phyloP scores from a whole-genome alignment of 2,113 vertebrate species.

The Pelecanus crispus region DNA sequence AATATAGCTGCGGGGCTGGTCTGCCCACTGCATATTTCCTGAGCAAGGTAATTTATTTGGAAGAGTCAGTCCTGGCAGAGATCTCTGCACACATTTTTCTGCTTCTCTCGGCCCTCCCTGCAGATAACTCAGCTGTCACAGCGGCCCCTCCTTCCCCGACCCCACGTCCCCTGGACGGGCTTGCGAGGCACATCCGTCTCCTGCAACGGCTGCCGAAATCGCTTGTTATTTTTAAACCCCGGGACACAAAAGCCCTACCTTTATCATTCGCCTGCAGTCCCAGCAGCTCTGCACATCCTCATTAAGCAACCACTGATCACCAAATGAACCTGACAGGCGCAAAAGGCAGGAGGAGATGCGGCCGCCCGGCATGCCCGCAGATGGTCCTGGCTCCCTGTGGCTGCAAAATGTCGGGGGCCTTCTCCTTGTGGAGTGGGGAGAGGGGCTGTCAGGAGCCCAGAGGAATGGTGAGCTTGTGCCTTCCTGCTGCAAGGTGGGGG shows the following conservation, averaged over 20 bases:
- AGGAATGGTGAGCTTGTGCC: not conserved
- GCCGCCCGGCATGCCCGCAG: not conserved
- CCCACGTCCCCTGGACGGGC: not conserved
- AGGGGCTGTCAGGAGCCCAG: not conserved
- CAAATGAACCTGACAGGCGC: not conserved
- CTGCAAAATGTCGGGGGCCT: not conserved
- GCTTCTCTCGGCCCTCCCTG: not conserved
- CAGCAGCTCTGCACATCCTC: not conserved
- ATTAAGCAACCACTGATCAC: not conserved
- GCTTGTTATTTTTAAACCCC: constrained; percentile 20
- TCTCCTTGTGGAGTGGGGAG: not conserved
- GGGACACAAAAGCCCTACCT: not conserved
- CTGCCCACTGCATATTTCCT: not conserved
- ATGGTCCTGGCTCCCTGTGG: not conserved
- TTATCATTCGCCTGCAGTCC: not conserved
- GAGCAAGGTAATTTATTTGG: not conserved
- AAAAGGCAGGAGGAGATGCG: not conserved
- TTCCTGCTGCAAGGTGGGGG: not conserved
- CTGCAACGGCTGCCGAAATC: not conserved
- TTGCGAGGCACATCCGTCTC: not conserved
- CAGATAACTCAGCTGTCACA: not conserved
- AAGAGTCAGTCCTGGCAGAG: not conserved
- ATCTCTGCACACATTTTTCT: not conserved
- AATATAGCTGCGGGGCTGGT: not conserved
- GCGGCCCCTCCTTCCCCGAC: not conserved